phyloP scores from a whole-genome alignment of 2,113 vertebrate genomes.

The Ascaphus truei region DNA sequence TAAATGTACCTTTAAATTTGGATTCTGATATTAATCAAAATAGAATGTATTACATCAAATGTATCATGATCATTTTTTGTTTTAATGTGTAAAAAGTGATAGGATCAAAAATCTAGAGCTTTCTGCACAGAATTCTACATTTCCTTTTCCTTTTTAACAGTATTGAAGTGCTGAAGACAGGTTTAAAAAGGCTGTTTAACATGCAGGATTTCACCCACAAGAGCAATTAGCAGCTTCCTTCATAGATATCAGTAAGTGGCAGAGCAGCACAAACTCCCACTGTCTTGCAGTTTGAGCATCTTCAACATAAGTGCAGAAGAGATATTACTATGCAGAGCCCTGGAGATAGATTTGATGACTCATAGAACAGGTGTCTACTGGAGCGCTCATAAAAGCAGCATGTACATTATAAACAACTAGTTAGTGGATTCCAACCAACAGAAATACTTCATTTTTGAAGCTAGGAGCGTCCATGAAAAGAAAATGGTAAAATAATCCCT shows the following conservation, averaged over 20 bases:
- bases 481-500: too few species aligned
- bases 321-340: not conserved
- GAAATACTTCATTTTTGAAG: too few species aligned
- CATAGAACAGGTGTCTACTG: slow-evolving; percentile 21
- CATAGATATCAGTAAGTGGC: slow-evolving; percentile 30
- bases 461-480: too few species aligned
- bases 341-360: slow-evolving; percentile 11
- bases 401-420: not conserved
- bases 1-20: too few species aligned
- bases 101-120: too few species aligned
- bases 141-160: not conserved
- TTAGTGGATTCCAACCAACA: too few species aligned
- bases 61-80: too few species aligned
- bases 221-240: slow-evolving; percentile 32
- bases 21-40: too few species aligned
- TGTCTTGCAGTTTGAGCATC: slow-evolving; percentile 20
- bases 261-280: slow-evolving; percentile 31
- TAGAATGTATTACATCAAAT: too few species aligned
- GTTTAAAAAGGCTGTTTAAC: slow-evolving; percentile 22
- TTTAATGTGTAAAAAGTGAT: too few species aligned
- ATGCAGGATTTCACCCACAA: slow-evolving; percentile 25
- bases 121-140: not conserved
- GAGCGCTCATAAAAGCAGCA: not conserved
- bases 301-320: not conserved
- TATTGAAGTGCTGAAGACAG: not conserved